phyloP scores from a whole-genome alignment of 2,113 vertebrate genomes.

The Gavialis gangeticus region DNA sequence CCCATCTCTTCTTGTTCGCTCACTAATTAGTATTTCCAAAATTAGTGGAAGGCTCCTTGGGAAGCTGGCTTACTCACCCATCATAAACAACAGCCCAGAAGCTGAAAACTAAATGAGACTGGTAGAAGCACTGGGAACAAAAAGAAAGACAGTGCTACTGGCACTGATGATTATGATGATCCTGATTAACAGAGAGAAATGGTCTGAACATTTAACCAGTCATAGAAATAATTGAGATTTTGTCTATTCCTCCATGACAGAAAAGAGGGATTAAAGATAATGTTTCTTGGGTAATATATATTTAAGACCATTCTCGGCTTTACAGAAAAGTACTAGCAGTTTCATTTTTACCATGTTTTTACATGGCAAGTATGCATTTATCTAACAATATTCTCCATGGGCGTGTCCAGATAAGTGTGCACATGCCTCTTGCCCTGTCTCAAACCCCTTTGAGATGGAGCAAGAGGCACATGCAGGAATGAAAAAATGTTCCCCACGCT shows the following conservation, averaged over 20 bases:
- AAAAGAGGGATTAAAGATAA: not conserved
- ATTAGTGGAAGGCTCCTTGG: not conserved
- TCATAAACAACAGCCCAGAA: not conserved
- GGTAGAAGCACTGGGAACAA: not conserved
- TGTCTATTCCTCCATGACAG: not conserved
- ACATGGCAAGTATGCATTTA: not conserved
- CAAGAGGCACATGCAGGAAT: too few species aligned
- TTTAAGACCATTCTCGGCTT: not conserved
- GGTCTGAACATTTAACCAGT: not conserved
- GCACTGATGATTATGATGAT: not conserved
- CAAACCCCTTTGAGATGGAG: too few species aligned
- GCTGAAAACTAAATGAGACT: not conserved
- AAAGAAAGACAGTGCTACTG: not conserved
- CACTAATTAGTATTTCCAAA: not conserved
- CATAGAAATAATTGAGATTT: not conserved
- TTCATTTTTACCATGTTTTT: not conserved
- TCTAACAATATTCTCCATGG: not conserved
- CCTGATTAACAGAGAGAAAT: not conserved
- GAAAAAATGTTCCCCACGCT: too few species aligned
- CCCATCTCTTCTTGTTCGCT: not conserved
- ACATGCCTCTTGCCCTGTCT: too few species aligned
- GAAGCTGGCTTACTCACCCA: not conserved
- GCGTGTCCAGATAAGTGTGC: too few species aligned
- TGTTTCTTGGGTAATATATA: not conserved
- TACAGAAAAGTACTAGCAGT: not conserved